Evolutionary conservation across 2,888 invertebrate species (phyloP).

Genomic region (Dusona sp.): DNA sequence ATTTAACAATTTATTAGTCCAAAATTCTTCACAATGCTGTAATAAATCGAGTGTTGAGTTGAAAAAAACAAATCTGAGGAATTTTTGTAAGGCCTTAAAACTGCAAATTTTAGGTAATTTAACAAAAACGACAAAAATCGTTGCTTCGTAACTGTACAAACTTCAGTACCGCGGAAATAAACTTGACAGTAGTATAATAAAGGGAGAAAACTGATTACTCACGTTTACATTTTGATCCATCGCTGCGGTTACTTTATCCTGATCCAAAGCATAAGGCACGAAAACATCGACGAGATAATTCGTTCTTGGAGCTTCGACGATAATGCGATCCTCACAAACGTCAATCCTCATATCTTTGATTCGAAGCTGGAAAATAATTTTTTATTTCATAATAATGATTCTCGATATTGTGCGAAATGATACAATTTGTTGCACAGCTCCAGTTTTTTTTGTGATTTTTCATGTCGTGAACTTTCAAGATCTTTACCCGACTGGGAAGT

Average conservation of each 20-base stretch:
- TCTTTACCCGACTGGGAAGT: conserved; percentile 86
- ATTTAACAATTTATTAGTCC: background rate
- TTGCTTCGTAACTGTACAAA: background rate
- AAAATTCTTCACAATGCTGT: background rate
- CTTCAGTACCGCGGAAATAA: no score
- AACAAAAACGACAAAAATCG: background rate
- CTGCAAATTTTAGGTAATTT: background rate
- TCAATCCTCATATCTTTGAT: conserved; percentile 88
- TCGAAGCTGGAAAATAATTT: conserved; percentile 84
- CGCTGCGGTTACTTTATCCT: conserved; percentile 85
- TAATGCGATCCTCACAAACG: conserved; percentile 91
- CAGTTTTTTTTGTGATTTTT: background rate
- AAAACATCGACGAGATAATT: conserved; percentile 90
- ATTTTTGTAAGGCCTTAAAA: background rate
- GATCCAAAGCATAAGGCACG: conserved; percentile 88
- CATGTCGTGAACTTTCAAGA: background rate
- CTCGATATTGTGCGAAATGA: background rate
- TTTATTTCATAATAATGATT: background rate
- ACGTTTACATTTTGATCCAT: conserved; percentile 87
- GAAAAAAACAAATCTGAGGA: background rate
- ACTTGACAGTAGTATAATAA: background rate
- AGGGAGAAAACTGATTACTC: conserved; percentile 69
- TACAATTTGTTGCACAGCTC: background rate
- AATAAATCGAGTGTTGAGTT: background rate
- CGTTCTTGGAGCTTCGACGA: conserved; percentile 88